These are phyloP conservation scores for Hetaerina titia DNA, from an alignment of 2,888 invertebrate species.

Conservation along the genomic window DNA sequence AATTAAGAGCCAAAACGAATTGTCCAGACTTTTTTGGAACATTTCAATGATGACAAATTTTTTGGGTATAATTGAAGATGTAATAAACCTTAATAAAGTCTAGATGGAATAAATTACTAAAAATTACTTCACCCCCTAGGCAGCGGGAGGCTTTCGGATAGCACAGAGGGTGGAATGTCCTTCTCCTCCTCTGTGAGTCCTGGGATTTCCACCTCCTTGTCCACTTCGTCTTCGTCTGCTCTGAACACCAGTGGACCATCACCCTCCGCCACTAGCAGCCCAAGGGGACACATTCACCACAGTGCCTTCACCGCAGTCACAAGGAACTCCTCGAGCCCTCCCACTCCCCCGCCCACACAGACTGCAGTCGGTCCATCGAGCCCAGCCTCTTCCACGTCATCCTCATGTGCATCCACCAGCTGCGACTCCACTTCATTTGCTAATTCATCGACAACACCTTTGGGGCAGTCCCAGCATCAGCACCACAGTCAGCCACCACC, in stretches of 20 bases:
- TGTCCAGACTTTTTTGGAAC: too few relatives aligned
- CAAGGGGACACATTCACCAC: constrained; percentile 69
- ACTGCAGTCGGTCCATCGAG: constrained; percentile 21
- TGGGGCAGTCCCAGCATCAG: neutral
- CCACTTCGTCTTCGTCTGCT: constrained; percentile 73
- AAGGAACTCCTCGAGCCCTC: constrained; percentile 71
- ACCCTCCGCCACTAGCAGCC: constrained; percentile 41
- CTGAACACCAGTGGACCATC: constrained; percentile 70
- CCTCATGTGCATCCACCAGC: constrained; percentile 51
- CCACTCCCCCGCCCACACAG: neutral
- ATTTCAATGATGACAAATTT: too few relatives aligned
- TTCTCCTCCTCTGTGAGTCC: constrained; percentile 15
- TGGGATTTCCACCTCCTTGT: constrained; percentile 76
- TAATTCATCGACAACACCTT: neutral
- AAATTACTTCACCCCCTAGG: constrained; percentile 76
- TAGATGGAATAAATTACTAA: neutral
- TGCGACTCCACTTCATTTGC: constrained; percentile 13
- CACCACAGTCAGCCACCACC: neutral
- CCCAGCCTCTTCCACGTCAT: constrained; percentile 29
- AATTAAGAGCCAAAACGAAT: too few relatives aligned
- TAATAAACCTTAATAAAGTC: too few relatives aligned
- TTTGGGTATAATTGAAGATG: too few relatives aligned
- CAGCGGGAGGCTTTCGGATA: neutral
- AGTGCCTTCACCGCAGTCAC: constrained; percentile 77
- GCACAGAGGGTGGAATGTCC: constrained; percentile 22